Percentiles rank a stretch among this genome's conserved stretches.
Conservation (phyloP, 2,797 vertebrate species). For the Xenopus petersii region DNA sequence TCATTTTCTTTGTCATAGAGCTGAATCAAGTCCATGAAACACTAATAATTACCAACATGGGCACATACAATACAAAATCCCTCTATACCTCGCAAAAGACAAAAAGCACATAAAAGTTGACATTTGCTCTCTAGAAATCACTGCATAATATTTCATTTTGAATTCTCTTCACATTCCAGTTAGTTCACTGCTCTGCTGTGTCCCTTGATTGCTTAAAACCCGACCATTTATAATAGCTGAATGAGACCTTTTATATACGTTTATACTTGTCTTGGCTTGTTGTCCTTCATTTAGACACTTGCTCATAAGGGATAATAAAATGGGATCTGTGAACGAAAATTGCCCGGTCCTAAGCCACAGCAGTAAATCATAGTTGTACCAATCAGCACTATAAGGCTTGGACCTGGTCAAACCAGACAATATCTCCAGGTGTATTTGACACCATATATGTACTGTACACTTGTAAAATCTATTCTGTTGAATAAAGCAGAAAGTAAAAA, state of each 20-base stretch:
- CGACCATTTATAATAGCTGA: slow-evolving; percentile 6
- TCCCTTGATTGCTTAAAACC: slow-evolving; percentile 11
- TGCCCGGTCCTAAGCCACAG: slow-evolving; percentile 22
- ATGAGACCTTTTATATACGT: slow-evolving; percentile 19
- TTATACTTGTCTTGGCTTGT: slow-evolving; percentile 14
- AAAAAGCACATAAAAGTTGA: slow-evolving; percentile 19
- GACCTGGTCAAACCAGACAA: neutral
- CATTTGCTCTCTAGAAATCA: slow-evolving; percentile 24
- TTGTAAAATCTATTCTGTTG: neutral
- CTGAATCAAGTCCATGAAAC: slow-evolving; percentile 14
- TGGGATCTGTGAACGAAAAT: slow-evolving; percentile 24
- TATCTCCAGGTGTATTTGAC: neutral
- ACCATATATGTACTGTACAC: neutral
- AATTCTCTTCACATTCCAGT: too few species aligned
- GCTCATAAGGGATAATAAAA: slow-evolving; percentile 25
- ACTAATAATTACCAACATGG: slow-evolving; percentile 21
- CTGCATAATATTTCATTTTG: slow-evolving; percentile 21
- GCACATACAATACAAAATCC: slow-evolving; percentile 24
- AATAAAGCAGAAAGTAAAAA: neutral
- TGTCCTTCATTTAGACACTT: slow-evolving; percentile 22
- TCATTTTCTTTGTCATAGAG: too few species aligned
- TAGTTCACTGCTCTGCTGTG: neutral
- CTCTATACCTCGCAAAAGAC: slow-evolving; percentile 12
- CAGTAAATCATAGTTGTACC: slow-evolving; percentile 10
- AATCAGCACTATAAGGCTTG: neutral